These are phyloP conservation scores for Acestrorhynchus altus DNA, from an alignment of 2,797 vertebrate species.

Conservation along the genomic window DNA sequence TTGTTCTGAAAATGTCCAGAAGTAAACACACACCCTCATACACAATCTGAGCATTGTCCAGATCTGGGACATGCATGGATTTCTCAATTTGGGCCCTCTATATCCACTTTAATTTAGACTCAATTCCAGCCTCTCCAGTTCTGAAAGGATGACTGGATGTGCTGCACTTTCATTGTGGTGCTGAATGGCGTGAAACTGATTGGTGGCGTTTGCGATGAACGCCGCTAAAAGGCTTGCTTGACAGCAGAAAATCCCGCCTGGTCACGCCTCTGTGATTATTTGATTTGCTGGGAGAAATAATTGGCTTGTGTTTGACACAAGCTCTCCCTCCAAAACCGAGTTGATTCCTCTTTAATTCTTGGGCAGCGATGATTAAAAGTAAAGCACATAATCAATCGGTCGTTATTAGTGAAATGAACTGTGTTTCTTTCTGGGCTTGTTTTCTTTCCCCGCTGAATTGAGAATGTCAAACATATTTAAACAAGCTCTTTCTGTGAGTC, in stretches of 20 bases:
- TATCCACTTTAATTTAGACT: conserved; percentile 14
- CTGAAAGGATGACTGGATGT: background rate
- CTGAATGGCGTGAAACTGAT: conserved; percentile 31
- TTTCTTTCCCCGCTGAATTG: background rate
- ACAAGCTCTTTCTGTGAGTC: conserved; percentile 4
- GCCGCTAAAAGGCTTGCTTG: conserved; percentile 5
- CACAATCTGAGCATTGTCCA: background rate
- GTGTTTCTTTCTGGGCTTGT: background rate
- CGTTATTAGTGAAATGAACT: conserved; percentile 18
- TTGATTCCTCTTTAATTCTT: conserved; percentile 7
- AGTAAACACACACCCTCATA: background rate
- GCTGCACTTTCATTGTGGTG: background rate
- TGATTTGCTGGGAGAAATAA: conserved; percentile 38
- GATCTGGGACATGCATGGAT: conserved; percentile 21
- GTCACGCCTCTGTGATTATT: conserved; percentile 21
- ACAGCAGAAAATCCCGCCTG: conserved; percentile 29
- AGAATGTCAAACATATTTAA: conserved; percentile 18
- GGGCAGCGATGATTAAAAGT: conserved; percentile 14
- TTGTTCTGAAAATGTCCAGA: background rate
- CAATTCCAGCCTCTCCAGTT: conserved; percentile 17
- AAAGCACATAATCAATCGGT: conserved; percentile 20
- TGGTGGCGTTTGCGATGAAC: conserved; percentile 24
- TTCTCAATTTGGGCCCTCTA: conserved; percentile 8
- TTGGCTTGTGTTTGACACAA: conserved; percentile 26
- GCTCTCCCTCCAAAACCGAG: background rate